phyloP scores from a whole-genome alignment of 2,888 invertebrate species.

The Stomorhina lunata region DNA sequence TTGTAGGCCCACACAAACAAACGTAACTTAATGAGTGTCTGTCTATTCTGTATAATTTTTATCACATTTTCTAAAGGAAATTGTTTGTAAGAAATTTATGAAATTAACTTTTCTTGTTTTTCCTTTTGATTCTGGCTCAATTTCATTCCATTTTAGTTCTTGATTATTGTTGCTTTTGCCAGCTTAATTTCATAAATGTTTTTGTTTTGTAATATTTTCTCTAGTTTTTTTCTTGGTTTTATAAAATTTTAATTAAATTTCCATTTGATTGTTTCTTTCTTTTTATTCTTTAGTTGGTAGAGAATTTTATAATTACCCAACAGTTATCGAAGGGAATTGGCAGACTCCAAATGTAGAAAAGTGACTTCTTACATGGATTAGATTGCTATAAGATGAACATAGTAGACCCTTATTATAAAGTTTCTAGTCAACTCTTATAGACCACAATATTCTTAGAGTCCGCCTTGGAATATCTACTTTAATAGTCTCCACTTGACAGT shows the following conservation, averaged over 20 bases:
- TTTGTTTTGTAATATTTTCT: too few relatives aligned
- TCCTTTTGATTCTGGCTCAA: background rate
- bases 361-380: background rate
- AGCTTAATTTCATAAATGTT: background rate
- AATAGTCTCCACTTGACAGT: too few relatives aligned
- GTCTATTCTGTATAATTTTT: background rate
- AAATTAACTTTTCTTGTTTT: background rate
- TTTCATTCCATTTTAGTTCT: background rate
- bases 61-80: background rate
- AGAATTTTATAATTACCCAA: too few relatives aligned
- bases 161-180: background rate
- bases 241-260: background rate
- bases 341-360: background rate
- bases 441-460: too few relatives aligned
- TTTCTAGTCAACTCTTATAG: too few relatives aligned
- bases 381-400: too few relatives aligned
- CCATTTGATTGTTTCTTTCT: background rate
- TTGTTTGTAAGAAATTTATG: background rate
- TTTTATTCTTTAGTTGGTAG: background rate
- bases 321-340: too few relatives aligned
- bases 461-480: too few relatives aligned
- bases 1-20: too few relatives aligned
- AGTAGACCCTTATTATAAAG: too few relatives aligned
- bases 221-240: background rate
- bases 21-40: too few relatives aligned